Base-by-base conservation (phyloP, 1,140 invertebrate genomes). In the Saxidomus purpurata region DNA sequence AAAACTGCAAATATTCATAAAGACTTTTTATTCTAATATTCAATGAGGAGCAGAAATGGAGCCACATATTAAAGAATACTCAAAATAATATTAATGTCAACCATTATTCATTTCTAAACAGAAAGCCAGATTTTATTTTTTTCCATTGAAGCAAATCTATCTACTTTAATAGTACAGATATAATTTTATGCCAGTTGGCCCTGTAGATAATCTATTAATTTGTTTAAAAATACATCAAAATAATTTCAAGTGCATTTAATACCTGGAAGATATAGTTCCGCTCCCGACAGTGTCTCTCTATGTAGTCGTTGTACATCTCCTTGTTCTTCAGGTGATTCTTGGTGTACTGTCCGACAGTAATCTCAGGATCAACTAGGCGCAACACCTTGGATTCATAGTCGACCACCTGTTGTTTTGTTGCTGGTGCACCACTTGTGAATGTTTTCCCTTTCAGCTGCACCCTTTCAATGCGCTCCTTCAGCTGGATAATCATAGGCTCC, bases 371-470 rank as follows among this genome's bases (percentile, higher is more conserved):
- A 49, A 90, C 40, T 52, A 61, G 34, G 83, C 87, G 34, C 2
- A 40, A 52, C 2, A 77, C 59, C 43, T 87, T n/a, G 13, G 6
- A 17, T 40, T 82, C 49, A 59, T 19, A 36, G 34, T 74, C 76
- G 74, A 22, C 80, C 63, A 38, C 76, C 89, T 82, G n/a, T n/a
- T n/a, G n/a, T n/a, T n/a, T n/a, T n/a, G 19, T 40, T 49, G 40
- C 25, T 40, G 76, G 59, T 36, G 83, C 34, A 67, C 4, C 31
- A 82, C 61, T n/a, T n/a, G 34, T 74, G 55, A 87, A 87, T 22
- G 43, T 67, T 49, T 87, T 71, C n/a, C 55, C 74, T 83, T 81
- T 87, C 63, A 90, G 79, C 55, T 87, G 61, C 52, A 86, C 34
- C 34, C 86, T 71, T 40, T 89, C 80, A 43, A 47, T 59, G 49